These are phyloP conservation scores for Enoplosus armatus DNA, from an alignment of 2,797 vertebrate species.

Conservation along the genomic window DNA sequence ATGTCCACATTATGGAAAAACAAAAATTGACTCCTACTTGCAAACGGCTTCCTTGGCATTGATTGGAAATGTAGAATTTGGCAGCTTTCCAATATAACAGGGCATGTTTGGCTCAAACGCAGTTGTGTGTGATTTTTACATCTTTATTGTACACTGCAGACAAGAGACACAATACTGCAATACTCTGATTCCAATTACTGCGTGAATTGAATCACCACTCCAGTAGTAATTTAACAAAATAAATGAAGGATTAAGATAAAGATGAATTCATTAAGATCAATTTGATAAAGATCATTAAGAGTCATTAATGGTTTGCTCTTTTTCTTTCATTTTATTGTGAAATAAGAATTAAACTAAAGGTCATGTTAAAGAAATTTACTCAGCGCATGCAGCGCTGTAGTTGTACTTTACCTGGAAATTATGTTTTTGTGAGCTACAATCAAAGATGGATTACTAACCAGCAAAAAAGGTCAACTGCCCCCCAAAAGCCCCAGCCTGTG, in stretches of 20 bases:
- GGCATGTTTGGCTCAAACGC: neutral
- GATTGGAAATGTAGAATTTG: constrained; percentile 13
- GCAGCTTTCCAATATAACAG: constrained; percentile 8
- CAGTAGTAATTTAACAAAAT: neutral
- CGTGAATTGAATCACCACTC: neutral
- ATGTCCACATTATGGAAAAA: constrained; percentile 2
- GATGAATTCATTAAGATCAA: neutral
- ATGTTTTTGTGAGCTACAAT: neutral
- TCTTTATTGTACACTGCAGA: neutral
- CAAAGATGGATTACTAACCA: neutral
- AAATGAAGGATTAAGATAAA: neutral
- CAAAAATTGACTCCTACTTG: constrained; percentile 3
- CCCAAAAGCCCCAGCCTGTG: neutral
- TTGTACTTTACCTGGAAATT: neutral
- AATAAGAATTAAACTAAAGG: constrained; percentile 3
- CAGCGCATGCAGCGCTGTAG: neutral
- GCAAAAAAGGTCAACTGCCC: neutral
- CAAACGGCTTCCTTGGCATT: constrained; percentile 3
- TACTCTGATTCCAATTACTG: constrained; percentile 1
- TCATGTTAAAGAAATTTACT: neutral
- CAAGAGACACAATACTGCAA: neutral
- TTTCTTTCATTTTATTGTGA: neutral
- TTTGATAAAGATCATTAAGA: neutral
- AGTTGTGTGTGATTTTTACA: neutral
- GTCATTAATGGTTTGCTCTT: neutral